Base-by-base conservation (phyloP, 2,113 vertebrate species). In the Eretmodus cyanostictus region DNA sequence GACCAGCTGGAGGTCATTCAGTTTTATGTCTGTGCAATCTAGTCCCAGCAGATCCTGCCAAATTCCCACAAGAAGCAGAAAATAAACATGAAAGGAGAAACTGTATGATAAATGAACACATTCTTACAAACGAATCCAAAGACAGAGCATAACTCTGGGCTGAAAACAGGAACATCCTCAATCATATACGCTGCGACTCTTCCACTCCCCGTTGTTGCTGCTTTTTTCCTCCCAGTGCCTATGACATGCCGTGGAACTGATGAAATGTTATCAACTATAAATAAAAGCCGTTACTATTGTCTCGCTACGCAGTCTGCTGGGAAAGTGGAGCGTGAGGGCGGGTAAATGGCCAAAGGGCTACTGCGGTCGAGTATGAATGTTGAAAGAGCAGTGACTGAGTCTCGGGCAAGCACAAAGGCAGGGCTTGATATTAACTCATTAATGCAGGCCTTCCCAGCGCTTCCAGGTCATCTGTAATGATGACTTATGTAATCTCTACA, bases 381-480 rank as follows among this genome's bases (percentile, higher is more conserved):
- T 66, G 83, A 87, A 86, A 82, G n/a, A 42, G 85, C 81, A 68
- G n/a, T 57, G 86, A 89, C 49, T 49, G 80, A 80, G 88, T 40
- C 9, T 31, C 27, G 54, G 31, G 51, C 8, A 31, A 81, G 42
- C 76, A 81, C 45, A 53, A 61, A 86, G 49, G 83, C 59, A 45
- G 54, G 84, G 80, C 71, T 19, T 29, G 84, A 92, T 89, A 86
- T 87, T 68, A 90, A 85, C 82, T 86, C 71, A 81, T 91, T 86
- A 84, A 91, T 83, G 68, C 22, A 78, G 36, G 57, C 81, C 40
- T 10, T 73, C 71, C 80, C 36, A 22, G 31, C 49, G 40, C 83
- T 81, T n/a, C 47, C 42, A 88, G 86, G 87, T 93, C 89, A 93
- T 19, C 85, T 66, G 85, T 87, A 87, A 93, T 88, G 73, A 91